Percentiles rank a stretch among this genome's conserved stretches.
phyloP scores from a whole-genome alignment of 2,888 invertebrate species.

The Acheta domesticus region DNA sequence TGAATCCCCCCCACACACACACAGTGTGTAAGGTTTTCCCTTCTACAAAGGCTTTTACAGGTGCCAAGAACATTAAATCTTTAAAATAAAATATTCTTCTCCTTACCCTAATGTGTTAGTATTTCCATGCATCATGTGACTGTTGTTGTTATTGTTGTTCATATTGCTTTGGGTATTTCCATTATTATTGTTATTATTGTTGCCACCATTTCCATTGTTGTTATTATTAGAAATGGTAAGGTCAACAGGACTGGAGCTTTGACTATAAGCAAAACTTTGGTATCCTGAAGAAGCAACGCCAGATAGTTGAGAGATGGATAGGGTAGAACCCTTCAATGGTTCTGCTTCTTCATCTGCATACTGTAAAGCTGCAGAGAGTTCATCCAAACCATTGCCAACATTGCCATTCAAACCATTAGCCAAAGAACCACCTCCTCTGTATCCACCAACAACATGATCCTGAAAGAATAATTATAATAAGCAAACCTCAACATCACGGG shows the following conservation, averaged over 20 bases:
- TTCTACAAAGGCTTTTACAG: no score
- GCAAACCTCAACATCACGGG: neutral
- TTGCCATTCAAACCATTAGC: conserved; percentile 46
- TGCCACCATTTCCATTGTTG: conserved; percentile 40
- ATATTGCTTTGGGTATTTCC: conserved; percentile 37
- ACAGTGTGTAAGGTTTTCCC: no score
- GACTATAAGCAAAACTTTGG: conserved; percentile 84
- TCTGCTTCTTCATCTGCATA: conserved; percentile 69
- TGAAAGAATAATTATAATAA: conserved; percentile 30
- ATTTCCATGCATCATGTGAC: conserved; percentile 1
- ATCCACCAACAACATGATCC: neutral
- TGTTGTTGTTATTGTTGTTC: neutral
- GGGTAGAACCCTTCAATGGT: conserved; percentile 65
- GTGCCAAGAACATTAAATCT: no score
- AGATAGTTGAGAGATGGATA: conserved; percentile 73
- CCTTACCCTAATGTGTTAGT: neutral
- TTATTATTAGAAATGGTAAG: conserved; percentile 51
- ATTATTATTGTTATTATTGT: conserved; percentile 41
- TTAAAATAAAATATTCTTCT: neutral
- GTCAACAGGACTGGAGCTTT: conserved; percentile 81
- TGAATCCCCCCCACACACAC: no score
- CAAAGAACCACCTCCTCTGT: neutral
- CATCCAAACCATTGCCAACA: conserved; percentile 59
- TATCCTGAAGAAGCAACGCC: conserved; percentile 82
- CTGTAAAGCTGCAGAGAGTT: conserved; percentile 66